These are phyloP conservation scores for Mimumesa dahlbomi DNA, from an alignment of 2,888 invertebrate genomes.

Conservation along the genomic window DNA sequence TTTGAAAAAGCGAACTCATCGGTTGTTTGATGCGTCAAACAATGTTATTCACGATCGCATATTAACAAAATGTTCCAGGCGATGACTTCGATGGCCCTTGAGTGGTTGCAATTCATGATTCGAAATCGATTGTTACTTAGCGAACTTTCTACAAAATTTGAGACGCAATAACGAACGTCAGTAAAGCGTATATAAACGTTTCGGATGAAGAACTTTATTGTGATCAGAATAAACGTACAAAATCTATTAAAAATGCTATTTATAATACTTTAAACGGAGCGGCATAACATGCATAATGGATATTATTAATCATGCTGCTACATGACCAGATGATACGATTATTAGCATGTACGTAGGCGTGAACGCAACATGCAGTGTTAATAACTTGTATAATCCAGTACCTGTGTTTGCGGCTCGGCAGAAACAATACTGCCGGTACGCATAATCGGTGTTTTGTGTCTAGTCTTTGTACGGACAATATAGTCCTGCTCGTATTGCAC, in stretches of 20 bases:
- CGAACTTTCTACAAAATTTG: constrained; percentile 14
- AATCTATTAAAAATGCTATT: constrained; percentile 19
- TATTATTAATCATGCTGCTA: constrained; percentile 1
- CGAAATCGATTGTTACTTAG: no score
- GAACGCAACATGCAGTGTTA: constrained; percentile 20
- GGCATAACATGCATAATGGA: neutral
- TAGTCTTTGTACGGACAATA: constrained; percentile 88
- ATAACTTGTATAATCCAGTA: constrained; percentile 65
- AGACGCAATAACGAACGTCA: constrained; percentile 12
- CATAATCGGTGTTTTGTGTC: constrained; percentile 88
- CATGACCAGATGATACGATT: constrained; percentile 12
- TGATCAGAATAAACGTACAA: constrained; percentile 17
- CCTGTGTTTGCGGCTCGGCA: constrained; percentile 82
- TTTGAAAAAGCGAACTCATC: neutral
- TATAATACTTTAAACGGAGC: constrained; percentile 22
- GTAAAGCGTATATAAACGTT: constrained; percentile 1
- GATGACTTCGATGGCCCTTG: no score
- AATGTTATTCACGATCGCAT: no score
- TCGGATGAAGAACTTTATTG: constrained; percentile 25
- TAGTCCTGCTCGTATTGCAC: constrained; percentile 93
- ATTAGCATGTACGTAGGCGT: constrained; percentile 11
- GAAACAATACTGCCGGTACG: constrained; percentile 87
- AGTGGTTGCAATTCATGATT: no score
- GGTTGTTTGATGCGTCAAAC: no score
- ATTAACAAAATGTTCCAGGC: no score